These are phyloP conservation scores for Drosophila chauvacae DNA, from an alignment of 1,140 invertebrate genomes.

Conservation along the genomic window DNA sequence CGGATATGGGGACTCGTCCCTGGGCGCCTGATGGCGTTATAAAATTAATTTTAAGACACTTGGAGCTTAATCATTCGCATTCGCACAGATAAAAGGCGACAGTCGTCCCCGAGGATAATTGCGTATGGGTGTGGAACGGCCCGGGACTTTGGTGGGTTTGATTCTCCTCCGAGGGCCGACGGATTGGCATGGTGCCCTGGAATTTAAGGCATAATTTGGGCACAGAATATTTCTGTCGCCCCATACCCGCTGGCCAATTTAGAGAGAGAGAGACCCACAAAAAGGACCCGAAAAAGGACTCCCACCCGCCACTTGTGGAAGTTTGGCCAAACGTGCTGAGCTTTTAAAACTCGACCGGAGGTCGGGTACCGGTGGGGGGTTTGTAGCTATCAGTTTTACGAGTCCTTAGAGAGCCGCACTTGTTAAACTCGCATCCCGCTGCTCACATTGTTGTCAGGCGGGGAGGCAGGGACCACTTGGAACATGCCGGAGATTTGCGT, in stretches of 20 bases:
- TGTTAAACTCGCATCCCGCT: constrained; percentile 65
- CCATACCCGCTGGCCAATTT: constrained; percentile 16
- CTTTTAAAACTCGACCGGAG: constrained; percentile 54
- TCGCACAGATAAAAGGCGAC: constrained; percentile 77
- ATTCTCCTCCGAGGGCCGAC: constrained; percentile 3
- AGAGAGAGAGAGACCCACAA: not conserved
- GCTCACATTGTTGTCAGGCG: constrained; percentile 38
- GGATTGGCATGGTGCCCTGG: constrained; percentile 1
- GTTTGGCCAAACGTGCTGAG: constrained; percentile 73
- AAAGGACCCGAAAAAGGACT: constrained; percentile 3
- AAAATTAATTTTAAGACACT: constrained; percentile 81
- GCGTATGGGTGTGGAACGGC: constrained; percentile 66
- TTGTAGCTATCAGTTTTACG: constrained; percentile 75
- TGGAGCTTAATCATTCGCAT: constrained; percentile 76
- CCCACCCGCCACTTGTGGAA: constrained; percentile 66
- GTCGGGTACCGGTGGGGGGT: constrained; percentile 8
- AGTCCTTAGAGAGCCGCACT: constrained; percentile 72
- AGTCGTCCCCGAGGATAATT: constrained; percentile 78
- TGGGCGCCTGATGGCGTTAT: constrained; percentile 52
- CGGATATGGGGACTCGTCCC: constrained; percentile 12
- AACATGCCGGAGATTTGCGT: constrained; percentile 79
- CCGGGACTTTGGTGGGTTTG: constrained; percentile 27
- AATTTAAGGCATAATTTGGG: constrained; percentile 78
- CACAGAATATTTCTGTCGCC: constrained; percentile 68
- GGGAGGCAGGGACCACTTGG: constrained; percentile 18